Conservation (phyloP, 1,140 invertebrate species). For the Drosophila pachea region DNA sequence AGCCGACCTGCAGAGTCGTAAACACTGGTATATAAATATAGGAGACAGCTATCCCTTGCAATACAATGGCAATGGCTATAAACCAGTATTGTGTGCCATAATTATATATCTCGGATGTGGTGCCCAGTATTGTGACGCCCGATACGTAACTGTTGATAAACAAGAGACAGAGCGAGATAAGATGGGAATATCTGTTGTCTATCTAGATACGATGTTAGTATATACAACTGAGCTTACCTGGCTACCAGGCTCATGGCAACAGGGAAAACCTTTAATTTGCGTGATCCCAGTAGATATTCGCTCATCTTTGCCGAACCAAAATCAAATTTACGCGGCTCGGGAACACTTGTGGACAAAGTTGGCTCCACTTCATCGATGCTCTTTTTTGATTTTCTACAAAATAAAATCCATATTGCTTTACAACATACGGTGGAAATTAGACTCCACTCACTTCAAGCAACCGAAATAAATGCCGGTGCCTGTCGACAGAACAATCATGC, state of each 20-base stretch:
- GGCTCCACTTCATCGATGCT: constrained; percentile 49
- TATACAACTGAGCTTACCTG: constrained; percentile 81
- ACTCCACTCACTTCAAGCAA: constrained; percentile 75
- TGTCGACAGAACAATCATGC: constrained; percentile 83
- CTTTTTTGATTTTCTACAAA: constrained; percentile 53
- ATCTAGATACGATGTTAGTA: constrained; percentile 7
- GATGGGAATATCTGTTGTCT: not conserved
- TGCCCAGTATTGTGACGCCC: constrained; percentile 92
- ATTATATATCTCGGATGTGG: constrained; percentile 92
- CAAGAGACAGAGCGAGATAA: constrained; percentile 39
- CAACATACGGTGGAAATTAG: too few species aligned
- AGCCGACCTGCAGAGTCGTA: constrained; percentile 86
- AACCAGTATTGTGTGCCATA: constrained; percentile 91
- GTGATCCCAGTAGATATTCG: constrained; percentile 87
- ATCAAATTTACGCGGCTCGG: constrained; percentile 52
- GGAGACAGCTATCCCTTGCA: constrained; percentile 84
- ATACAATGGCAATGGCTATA: constrained; percentile 84
- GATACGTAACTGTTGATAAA: constrained; percentile 87
- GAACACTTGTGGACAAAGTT: constrained; percentile 33
- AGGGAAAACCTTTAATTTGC: constrained; percentile 86
- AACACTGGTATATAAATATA: constrained; percentile 91
- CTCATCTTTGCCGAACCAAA: constrained; percentile 79
- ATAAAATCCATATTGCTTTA: not conserved
- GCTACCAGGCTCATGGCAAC: constrained; percentile 90
- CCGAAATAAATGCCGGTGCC: constrained; percentile 88